A percentile compares a stretch with the other conserved stretches of the same genome.
Evolutionary conservation across 2,797 vertebrate genomes (phyloP).

Genomic region (Gymnothorax reevesii): DNA sequence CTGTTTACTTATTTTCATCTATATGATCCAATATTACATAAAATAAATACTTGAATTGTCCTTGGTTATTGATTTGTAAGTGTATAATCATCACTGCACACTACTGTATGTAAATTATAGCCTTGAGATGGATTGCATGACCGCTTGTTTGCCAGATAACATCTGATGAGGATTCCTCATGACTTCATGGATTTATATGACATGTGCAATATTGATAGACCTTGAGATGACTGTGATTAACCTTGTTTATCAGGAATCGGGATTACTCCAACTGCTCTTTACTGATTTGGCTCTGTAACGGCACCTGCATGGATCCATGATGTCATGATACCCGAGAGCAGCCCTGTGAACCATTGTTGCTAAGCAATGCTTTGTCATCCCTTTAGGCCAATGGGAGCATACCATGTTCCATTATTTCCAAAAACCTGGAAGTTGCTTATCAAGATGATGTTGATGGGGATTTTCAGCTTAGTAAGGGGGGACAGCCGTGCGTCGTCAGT

Average conservation of each 20-base stretch:
- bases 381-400: constrained; percentile 59
- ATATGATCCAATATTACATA: no score
- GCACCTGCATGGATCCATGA: neutral
- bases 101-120: neutral
- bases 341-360: constrained; percentile 49
- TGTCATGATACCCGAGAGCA: neutral
- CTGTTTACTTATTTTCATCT: no score
- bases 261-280: neutral
- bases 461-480: constrained; percentile 72
- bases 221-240: neutral
- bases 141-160: neutral
- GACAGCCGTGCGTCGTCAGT: constrained; percentile 75
- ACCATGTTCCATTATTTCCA: constrained; percentile 68
- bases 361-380: neutral
- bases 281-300: neutral
- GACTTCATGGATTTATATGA: neutral
- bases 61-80: no score
- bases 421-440: constrained; percentile 84
- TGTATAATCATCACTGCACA: no score
- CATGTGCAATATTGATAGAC: neutral
- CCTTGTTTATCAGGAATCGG: neutral
- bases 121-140: neutral
- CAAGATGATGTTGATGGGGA: constrained; percentile 60
- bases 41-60: no score
- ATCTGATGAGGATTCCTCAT: neutral